phyloP scores from a whole-genome alignment of 2,113 vertebrate genomes.

The Rana temporaria region DNA sequence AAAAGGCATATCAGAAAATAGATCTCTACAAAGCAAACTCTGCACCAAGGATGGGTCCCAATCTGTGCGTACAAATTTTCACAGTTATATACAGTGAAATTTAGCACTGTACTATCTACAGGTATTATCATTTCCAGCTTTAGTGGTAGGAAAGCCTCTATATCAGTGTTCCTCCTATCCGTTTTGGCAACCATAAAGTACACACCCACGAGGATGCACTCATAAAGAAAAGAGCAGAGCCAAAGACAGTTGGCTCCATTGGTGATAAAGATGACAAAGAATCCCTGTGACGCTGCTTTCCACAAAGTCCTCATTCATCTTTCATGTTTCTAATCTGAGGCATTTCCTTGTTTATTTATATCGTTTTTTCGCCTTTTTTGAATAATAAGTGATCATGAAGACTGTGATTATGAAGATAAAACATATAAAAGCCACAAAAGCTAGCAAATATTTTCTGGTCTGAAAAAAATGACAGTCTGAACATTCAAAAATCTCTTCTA shows the following conservation, averaged over 20 bases:
- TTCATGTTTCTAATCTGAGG: background rate
- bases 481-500: constrained; percentile 67
- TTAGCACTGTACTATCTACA: background rate
- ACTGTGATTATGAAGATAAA: constrained; percentile 81
- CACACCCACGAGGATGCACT: background rate
- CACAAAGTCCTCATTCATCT: background rate
- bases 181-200: background rate
- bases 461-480: constrained; percentile 72
- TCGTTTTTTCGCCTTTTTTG: constrained; percentile 71
- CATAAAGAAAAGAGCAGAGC: background rate
- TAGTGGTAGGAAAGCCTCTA: constrained; percentile 45
- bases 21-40: constrained; percentile 42
- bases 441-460: constrained; percentile 80
- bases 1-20: constrained; percentile 49
- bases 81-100: constrained; percentile 56
- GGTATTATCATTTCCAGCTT: background rate
- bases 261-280: background rate
- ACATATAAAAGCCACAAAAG: constrained; percentile 83
- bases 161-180: constrained; percentile 6
- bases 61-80: constrained; percentile 19
- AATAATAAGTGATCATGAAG: constrained; percentile 85
- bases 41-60: background rate
- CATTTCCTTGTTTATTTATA: constrained; percentile 70
- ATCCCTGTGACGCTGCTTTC: background rate
- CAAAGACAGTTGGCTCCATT: background rate